Conservation (phyloP, 2,113 vertebrate genomes). For the Baryphthengus martii region DNA sequence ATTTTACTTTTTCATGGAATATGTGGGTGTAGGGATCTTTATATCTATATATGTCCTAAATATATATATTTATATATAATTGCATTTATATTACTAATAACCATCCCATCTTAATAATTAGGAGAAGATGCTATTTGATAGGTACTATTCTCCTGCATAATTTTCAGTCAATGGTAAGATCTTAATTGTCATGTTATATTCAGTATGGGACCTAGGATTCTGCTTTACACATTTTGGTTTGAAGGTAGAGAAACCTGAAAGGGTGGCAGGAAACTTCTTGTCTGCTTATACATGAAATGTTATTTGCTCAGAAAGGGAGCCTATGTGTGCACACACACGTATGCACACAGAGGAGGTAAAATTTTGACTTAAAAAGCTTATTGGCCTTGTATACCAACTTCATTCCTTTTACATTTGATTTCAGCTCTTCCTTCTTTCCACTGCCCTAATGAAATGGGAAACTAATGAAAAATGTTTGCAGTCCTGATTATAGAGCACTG, state of each 20-base stretch:
- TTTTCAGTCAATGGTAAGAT: too few species aligned
- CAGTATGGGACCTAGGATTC: not conserved
- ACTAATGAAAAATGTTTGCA: conserved; percentile 55
- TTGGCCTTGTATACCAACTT: not conserved
- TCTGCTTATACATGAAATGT: conserved; percentile 59
- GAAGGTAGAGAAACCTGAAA: conserved; percentile 8
- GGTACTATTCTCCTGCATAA: not conserved
- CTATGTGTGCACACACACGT: not conserved
- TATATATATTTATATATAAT: too few species aligned
- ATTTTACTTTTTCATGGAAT: not conserved
- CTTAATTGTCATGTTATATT: conserved; percentile 50
- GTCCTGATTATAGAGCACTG: conserved; percentile 42
- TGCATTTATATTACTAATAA: too few species aligned
- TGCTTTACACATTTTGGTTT: conserved; percentile 34
- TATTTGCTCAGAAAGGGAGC: conserved; percentile 14
- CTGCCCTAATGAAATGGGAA: conserved; percentile 45
- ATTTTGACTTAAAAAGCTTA: conserved; percentile 29
- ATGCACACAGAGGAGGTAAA: not conserved
- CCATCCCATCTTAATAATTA: not conserved
- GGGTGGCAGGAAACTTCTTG: not conserved
- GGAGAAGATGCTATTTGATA: not conserved
- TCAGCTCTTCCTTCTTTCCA: conserved; percentile 21
- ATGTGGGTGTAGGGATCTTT: not conserved
- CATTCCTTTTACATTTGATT: conserved; percentile 32
- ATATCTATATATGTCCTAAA: not conserved